A percentile compares a stretch with the other conserved stretches of the same genome.
Evolutionary conservation across 2,888 invertebrate genomes (phyloP).

Genomic region (Trisateles emortualis): DNA sequence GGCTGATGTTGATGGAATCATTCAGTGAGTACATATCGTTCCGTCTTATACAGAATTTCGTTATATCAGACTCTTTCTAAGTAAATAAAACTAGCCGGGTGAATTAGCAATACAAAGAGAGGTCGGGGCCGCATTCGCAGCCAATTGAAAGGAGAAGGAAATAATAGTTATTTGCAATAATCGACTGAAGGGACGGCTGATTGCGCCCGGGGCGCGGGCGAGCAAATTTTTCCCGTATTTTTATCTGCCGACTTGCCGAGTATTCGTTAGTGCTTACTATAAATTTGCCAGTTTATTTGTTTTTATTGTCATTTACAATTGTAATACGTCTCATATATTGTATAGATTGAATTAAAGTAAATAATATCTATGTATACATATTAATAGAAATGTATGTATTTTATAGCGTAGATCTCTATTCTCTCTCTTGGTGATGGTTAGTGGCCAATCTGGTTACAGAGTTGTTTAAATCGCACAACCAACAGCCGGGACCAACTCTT

Average conservation of each 20-base stretch:
- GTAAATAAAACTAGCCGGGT: conserved; percentile 73
- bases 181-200: conserved; percentile 84
- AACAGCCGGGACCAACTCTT: too few species aligned
- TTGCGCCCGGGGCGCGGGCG: conserved; percentile 75
- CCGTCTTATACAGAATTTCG: conserved; percentile 34
- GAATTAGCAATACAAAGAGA: conserved; percentile 82
- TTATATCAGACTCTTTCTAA: conserved; percentile 42
- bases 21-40: too few species aligned
- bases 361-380: too few species aligned
- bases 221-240: conserved; percentile 69
- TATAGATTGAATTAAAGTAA: neutral
- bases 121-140: conserved; percentile 63
- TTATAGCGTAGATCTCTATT: too few species aligned
- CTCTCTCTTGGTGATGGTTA: too few species aligned
- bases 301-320: conserved; percentile 20
- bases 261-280: conserved; percentile 51
- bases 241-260: conserved; percentile 58
- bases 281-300: conserved; percentile 32
- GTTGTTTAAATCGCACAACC: too few species aligned
- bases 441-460: too few species aligned
- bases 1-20: too few species aligned
- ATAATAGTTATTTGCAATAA: conserved; percentile 77
- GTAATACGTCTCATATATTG: neutral
- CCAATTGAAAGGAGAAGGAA: conserved; percentile 77
- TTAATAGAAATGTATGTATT: too few species aligned